Conservation (phyloP, 2,113 vertebrate species). For the Thryonomys swinderianus region DNA sequence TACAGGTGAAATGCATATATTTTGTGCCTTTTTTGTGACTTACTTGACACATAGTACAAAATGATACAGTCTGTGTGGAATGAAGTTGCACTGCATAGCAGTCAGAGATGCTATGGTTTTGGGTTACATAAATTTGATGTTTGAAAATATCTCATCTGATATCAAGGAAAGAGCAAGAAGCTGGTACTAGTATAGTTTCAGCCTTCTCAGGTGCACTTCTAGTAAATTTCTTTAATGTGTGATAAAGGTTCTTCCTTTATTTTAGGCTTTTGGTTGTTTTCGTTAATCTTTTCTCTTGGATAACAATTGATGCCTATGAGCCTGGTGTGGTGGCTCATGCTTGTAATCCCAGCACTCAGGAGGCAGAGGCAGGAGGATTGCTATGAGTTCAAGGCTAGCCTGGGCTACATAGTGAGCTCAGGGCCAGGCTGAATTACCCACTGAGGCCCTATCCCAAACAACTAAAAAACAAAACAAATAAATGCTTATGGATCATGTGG, state of each 20-base stretch:
- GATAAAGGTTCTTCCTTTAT: neutral
- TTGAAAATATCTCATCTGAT: constrained; percentile 43
- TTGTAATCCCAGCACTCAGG: no score
- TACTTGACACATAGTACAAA: constrained; percentile 51
- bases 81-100: constrained; percentile 56
- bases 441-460: no score
- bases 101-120: constrained; percentile 46
- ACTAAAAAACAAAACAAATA: no score
- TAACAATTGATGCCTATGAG: neutral
- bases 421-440: no score
- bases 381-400: no score
- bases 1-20: constrained; percentile 43
- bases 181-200: neutral
- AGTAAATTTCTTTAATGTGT: neutral
- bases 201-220: neutral
- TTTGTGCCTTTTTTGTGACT: constrained; percentile 60
- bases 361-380: no score
- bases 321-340: neutral
- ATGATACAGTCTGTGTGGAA: constrained; percentile 28
- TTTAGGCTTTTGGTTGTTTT: neutral
- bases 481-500: no score
- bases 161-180: constrained; percentile 10
- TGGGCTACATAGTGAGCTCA: no score
- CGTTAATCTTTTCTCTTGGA: neutral
- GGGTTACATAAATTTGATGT: constrained; percentile 32